phyloP scores from a whole-genome alignment of 2,888 invertebrate genomes.

The Xanthia icteritia region DNA sequence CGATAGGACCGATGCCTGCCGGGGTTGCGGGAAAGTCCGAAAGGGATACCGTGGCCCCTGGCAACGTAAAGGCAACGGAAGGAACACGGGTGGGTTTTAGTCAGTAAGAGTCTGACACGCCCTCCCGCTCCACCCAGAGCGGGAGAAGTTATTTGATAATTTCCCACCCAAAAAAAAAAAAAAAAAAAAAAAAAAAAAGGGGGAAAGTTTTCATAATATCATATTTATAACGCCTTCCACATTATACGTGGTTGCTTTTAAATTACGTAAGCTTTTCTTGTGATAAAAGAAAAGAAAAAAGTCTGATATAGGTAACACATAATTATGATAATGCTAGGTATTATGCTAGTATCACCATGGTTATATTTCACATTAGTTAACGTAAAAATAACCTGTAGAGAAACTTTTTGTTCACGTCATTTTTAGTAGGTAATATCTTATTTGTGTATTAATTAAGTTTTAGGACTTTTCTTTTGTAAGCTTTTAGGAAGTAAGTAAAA shows the following conservation, averaged over 20 bases:
- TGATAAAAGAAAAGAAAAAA: neutral
- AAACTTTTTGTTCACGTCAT: neutral
- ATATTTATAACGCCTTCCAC: neutral
- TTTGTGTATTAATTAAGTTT: neutral
- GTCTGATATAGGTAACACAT: too few species aligned
- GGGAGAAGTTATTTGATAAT: too few species aligned
- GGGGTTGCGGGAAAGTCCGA: too few species aligned
- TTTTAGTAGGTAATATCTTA: neutral
- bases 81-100: too few species aligned
- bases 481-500: slow-evolving; percentile 6
- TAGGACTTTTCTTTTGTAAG: neutral
- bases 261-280: neutral
- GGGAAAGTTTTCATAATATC: slow-evolving; percentile 17
- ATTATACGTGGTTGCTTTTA: neutral
- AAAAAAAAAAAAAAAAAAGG: too few species aligned
- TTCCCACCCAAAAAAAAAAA: too few species aligned
- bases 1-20: too few species aligned
- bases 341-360: neutral
- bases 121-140: too few species aligned
- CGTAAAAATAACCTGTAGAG: neutral
- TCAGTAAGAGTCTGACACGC: too few species aligned
- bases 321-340: neutral
- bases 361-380: neutral
- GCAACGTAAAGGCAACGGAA: too few species aligned
- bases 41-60: too few species aligned